Conservation (phyloP, 2,888 invertebrate species). For the Tholera decimalis region DNA sequence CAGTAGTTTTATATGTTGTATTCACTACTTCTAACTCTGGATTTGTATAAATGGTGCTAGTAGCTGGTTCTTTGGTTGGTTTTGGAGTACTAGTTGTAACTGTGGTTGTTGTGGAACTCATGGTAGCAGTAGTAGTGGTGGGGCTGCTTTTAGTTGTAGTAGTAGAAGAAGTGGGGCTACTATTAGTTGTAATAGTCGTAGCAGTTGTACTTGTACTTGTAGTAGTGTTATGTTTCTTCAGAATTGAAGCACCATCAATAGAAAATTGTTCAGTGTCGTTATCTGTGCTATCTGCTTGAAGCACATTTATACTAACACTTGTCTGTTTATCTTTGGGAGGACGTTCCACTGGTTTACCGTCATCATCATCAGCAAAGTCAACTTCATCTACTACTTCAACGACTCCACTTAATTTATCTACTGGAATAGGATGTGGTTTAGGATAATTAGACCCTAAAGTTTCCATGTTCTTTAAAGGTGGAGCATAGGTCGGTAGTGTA, state of each 20-base stretch:
- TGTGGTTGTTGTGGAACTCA: constrained; percentile 55
- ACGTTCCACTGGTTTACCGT: constrained; percentile 84
- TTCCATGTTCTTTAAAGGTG: constrained; percentile 92
- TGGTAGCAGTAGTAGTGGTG: constrained; percentile 53
- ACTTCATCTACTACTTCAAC: constrained; percentile 77
- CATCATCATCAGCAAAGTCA: constrained; percentile 75
- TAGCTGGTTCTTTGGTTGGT: constrained; percentile 19
- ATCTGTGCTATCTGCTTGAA: constrained; percentile 79
- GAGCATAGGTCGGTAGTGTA: constrained; percentile 92
- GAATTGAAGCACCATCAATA: constrained; percentile 86
- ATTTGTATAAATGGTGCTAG: constrained; percentile 55
- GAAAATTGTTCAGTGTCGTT: constrained; percentile 84
- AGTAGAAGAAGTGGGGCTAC: constrained; percentile 38
- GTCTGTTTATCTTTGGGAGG: constrained; percentile 89
- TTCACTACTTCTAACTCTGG: constrained; percentile 55
- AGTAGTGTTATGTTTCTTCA: constrained; percentile 81
- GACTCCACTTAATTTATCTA: constrained; percentile 92
- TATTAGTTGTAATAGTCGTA: constrained; percentile 47
- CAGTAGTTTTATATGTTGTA: constrained; percentile 59
- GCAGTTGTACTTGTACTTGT: constrained; percentile 62
- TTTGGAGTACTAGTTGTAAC: constrained; percentile 48
- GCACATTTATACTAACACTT: constrained; percentile 84
- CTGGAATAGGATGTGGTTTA: constrained; percentile 93
- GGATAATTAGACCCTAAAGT: constrained; percentile 92
- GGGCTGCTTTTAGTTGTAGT: constrained; percentile 27